Percentiles rank a stretch among this genome's conserved stretches.
Conservation (phyloP, 2,797 vertebrate genomes). For the Manis crassicaudata region DNA sequence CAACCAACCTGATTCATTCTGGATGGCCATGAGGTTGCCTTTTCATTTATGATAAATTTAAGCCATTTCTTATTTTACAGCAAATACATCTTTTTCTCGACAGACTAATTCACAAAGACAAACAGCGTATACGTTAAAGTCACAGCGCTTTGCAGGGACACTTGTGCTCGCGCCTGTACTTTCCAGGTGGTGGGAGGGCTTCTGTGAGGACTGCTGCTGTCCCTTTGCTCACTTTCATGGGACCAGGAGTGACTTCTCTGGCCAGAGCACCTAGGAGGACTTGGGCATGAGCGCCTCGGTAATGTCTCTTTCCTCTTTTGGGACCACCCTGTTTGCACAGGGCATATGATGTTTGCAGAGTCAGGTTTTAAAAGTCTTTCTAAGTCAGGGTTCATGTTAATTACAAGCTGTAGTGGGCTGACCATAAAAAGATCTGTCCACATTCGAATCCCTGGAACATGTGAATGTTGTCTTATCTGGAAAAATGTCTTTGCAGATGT, state of each 20-base stretch:
- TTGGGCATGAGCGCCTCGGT: neutral
- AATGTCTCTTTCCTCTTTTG: neutral
- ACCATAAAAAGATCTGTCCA: neutral
- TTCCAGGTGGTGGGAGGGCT: neutral
- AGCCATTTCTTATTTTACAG: conserved; percentile 1
- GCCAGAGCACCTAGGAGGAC: neutral
- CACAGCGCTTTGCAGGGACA: neutral
- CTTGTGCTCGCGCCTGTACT: neutral
- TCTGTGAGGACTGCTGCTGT: neutral
- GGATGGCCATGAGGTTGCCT: neutral
- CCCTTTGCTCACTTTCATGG: neutral
- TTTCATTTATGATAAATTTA: neutral
- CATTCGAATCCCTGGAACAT: neutral
- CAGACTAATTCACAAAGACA: neutral
- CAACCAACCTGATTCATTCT: neutral
- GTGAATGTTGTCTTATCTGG: neutral
- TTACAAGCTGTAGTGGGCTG: neutral
- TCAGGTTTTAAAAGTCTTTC: neutral
- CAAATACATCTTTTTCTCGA: neutral
- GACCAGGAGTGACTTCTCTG: neutral
- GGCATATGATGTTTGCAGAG: neutral
- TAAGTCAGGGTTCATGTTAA: neutral
- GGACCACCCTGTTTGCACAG: neutral
- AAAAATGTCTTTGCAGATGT: neutral
- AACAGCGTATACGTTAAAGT: neutral